Evolutionary conservation across 2,888 invertebrate genomes (phyloP), one percentile per base, ranked within the genome.

Genomic region (Heliconius aoede): DNA sequence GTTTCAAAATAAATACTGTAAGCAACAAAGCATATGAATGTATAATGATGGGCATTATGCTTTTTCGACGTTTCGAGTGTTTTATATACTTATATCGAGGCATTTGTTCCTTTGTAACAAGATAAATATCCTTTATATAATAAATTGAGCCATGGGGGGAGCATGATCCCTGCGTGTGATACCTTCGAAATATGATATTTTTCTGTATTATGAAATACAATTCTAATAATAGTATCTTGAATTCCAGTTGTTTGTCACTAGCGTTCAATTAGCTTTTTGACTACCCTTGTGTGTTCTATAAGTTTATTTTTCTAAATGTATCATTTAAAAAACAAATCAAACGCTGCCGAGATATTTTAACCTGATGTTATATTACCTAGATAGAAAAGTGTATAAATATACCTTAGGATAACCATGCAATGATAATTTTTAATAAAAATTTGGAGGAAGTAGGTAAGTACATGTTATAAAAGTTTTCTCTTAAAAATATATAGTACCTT

Each of bases 1-100:
- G 87, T 92, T 92, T 91, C 89, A 92, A 93, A 94, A 94, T 94
- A 94, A 94, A 94, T 93, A 93, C 92, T 93, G 91, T 92, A 93
- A 93, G 91, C 88, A 91, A 93, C 92, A 93, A 92, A 90, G 92
- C 91, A 91, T 91, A 94, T 94, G 94, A 94, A 94, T 94, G 87
- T 92, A 92, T 94, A 94, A 94, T 94, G 93, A 94, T 90, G 90
- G 92, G 90, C 88, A 91, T 93, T 94, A 94, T 94, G 89, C 91
- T 89, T 88, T 91, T 86, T 89, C 85, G 89, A 90, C 88, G 86
- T 91, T 91, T 94, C 89, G 87, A 94, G 94, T 94, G 93, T 94
- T 94, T 94, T 94, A 94, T 94, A 84, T 94, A 91, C 89, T 89
- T 89, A 89, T 90, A 92, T 88, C 89, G 84, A 83, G 85, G 84